phyloP scores from a whole-genome alignment of 2,797 vertebrate species.

The Eptatretus atami region DNA sequence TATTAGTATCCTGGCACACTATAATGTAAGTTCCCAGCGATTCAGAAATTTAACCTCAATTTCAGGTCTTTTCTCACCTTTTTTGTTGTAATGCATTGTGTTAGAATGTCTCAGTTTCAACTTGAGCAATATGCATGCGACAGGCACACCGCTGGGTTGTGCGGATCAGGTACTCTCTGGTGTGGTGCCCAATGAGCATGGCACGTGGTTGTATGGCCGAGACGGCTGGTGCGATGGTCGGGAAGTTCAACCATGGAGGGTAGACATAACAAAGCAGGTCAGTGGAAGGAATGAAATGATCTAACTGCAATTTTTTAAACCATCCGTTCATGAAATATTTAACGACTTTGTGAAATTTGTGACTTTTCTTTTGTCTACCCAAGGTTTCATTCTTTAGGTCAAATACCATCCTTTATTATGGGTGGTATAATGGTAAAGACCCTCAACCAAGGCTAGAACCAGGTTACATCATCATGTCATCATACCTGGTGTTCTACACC shows the following conservation, averaged over 20 bases:
- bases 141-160: constrained; percentile 23
- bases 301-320: too few relatives aligned
- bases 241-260: constrained; percentile 25
- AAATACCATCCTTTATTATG: constrained; percentile 23
- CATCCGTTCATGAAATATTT: too few relatives aligned
- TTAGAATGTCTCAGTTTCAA: too few relatives aligned
- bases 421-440: constrained; percentile 19
- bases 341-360: not conserved
- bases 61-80: too few relatives aligned
- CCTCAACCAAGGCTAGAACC: constrained; percentile 19
- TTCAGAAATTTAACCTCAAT: too few relatives aligned
- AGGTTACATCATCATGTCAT: constrained; percentile 26
- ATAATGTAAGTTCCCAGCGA: too few relatives aligned
- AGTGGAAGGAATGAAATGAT: not conserved
- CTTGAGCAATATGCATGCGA: not conserved
- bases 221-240: constrained; percentile 32
- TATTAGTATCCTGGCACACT: too few relatives aligned
- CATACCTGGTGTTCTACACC: constrained; percentile 27
- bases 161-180: constrained; percentile 17
- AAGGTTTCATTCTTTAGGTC: constrained; percentile 17
- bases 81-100: too few relatives aligned
- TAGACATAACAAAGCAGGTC: constrained; percentile 24
- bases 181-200: constrained; percentile 26
- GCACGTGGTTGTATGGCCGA: constrained; percentile 31
- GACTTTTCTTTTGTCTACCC: constrained; percentile 6